Percentiles rank a stretch among this genome's conserved stretches.
Conservation (phyloP, 2,113 vertebrate genomes). For the Chinchilla lanigera region DNA sequence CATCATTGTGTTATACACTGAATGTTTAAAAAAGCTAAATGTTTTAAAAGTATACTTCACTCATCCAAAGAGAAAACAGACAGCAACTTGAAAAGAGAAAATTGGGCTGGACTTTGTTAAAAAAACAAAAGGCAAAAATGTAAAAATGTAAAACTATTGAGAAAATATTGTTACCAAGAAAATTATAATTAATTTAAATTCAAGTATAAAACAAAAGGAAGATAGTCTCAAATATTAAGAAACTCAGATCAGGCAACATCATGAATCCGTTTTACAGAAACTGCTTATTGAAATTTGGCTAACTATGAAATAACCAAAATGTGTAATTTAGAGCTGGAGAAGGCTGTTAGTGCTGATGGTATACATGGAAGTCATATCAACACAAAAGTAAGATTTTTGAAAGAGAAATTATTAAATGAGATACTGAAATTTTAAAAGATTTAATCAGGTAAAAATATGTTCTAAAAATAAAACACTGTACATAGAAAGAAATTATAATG, state of each 20-base stretch:
- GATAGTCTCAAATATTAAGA: neutral
- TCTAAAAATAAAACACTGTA: neutral
- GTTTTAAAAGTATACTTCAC: constrained; percentile 22
- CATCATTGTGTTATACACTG: neutral
- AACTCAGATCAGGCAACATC: neutral
- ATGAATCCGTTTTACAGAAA: neutral
- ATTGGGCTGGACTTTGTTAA: neutral
- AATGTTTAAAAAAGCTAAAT: neutral
- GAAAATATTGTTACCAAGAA: constrained; percentile 15
- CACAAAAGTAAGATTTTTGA: neutral
- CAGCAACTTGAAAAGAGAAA: neutral
- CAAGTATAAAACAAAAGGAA: neutral
- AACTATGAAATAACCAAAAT: neutral
- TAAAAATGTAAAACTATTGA: neutral
- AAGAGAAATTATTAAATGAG: neutral
- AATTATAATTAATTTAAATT: neutral
- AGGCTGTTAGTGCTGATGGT: neutral
- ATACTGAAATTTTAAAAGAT: neutral
- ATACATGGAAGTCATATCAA: neutral
- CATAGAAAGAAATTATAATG: neutral
- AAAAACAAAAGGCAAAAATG: neutral
- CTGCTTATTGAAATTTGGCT: neutral
- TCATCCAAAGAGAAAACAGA: neutral
- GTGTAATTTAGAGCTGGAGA: neutral
- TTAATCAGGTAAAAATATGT: neutral